Percentiles rank a stretch among this genome's conserved stretches.
Conservation (phyloP, 1,140 invertebrate species). For the Ephestia elutella region DNA sequence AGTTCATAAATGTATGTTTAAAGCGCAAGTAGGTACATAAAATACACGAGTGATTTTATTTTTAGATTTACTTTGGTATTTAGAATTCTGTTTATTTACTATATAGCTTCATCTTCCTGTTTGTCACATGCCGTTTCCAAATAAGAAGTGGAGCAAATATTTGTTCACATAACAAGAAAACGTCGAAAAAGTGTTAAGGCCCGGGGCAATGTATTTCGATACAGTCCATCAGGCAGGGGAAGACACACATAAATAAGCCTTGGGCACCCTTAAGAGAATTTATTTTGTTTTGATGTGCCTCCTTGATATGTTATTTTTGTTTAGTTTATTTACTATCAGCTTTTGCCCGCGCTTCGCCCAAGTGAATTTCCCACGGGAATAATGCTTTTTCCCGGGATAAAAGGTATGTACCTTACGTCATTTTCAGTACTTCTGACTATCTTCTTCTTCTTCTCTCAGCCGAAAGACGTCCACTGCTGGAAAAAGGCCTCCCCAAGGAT, state of each 20-base stretch:
- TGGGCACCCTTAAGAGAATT: conserved; percentile 15
- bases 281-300: conserved; percentile 22
- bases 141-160: conserved; percentile 16
- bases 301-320: not conserved
- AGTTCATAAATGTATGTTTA: no score
- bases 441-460: no score
- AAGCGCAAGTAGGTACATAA: no score
- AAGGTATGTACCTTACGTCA: no score
- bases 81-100: not conserved
- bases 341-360: no score
- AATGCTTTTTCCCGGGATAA: no score
- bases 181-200: conserved; percentile 19
- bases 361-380: no score
- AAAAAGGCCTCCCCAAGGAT: no score
- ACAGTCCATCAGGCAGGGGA: conserved; percentile 23
- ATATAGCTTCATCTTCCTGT: conserved; percentile 2
- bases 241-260: conserved; percentile 22
- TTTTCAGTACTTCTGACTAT: no score
- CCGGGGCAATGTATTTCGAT: conserved; percentile 19
- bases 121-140: conserved; percentile 7
- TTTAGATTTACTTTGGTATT: not conserved
- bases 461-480: no score
- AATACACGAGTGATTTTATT: not conserved
- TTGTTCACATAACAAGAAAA: conserved; percentile 21
- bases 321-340: no score